Percentiles rank a stretch among this genome's conserved stretches.
These are phyloP conservation scores for Argyresthia goedartella DNA, from an alignment of 2,888 invertebrate genomes.

Conservation along the genomic window DNA sequence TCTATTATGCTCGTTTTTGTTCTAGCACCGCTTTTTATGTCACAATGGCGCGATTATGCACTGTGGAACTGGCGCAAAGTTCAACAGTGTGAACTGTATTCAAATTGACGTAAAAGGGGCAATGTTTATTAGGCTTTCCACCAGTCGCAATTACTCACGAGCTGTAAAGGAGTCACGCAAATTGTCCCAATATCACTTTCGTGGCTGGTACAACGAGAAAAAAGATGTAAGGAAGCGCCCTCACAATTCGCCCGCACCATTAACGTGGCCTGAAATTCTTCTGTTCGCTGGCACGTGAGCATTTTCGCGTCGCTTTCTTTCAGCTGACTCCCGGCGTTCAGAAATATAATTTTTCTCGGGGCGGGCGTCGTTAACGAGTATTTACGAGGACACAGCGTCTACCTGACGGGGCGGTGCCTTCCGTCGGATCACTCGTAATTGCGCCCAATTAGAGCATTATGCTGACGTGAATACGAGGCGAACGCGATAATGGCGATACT, in stretches of 20 bases:
- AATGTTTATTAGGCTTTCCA: background rate
- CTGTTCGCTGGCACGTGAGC: constrained; percentile 46
- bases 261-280: constrained; percentile 50
- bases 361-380: constrained; percentile 62
- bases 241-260: constrained; percentile 41
- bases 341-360: constrained; percentile 63
- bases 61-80: background rate
- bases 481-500: constrained; percentile 62
- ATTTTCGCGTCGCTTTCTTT: constrained; percentile 50
- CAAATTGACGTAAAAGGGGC: constrained; percentile 1
- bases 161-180: constrained; percentile 21
- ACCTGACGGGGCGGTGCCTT: constrained; percentile 61
- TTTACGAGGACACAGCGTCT: constrained; percentile 63
- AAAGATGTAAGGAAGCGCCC: constrained; percentile 22
- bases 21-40: background rate
- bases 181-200: constrained; percentile 40
- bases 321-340: constrained; percentile 42
- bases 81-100: constrained; percentile 1
- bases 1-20: constrained; percentile 4
- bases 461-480: constrained; percentile 67
- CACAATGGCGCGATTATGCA: background rate
- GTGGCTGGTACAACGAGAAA: constrained; percentile 24
- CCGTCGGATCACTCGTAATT: constrained; percentile 61
- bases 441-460: constrained; percentile 68
- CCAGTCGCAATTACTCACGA: background rate